Conservation (phyloP, 2,113 vertebrate genomes). For the Pomatorhinus ruficollis region DNA sequence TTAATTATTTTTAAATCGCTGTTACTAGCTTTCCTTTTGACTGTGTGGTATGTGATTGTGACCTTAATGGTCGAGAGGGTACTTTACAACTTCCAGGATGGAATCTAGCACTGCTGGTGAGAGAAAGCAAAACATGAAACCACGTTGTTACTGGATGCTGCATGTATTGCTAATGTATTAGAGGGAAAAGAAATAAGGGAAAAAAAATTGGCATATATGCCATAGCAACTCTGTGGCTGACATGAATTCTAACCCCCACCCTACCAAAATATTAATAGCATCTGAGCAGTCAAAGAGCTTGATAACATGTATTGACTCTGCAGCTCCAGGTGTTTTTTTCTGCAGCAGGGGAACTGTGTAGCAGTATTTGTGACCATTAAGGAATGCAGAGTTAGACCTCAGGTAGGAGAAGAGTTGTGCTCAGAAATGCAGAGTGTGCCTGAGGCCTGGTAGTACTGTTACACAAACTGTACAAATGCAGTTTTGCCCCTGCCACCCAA, state of each 20-base stretch:
- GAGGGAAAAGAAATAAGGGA: not conserved
- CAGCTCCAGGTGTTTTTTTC: not conserved
- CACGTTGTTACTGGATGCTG: not conserved
- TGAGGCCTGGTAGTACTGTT: not conserved
- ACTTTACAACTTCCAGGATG: not conserved
- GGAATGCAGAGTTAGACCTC: not conserved
- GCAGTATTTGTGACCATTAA: not conserved
- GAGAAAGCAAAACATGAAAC: not conserved
- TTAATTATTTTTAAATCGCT: not conserved
- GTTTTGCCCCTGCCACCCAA: not conserved
- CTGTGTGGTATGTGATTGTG: not conserved
- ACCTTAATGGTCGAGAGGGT: not conserved
- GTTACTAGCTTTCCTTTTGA: not conserved
- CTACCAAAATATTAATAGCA: constrained; percentile 49
- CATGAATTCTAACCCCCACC: not conserved
- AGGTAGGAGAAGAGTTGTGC: not conserved
- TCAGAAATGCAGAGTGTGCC: not conserved
- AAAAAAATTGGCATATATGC: not conserved
- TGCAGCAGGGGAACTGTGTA: not conserved
- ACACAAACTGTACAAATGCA: not conserved
- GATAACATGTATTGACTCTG: constrained; percentile 32
- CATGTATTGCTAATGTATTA: not conserved
- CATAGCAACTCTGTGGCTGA: not conserved
- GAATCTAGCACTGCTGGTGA: not conserved
- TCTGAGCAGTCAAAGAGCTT: not conserved